Evolutionary conservation across 2,113 vertebrate species (phyloP).

Genomic region (Sclerurus mexicanus): DNA sequence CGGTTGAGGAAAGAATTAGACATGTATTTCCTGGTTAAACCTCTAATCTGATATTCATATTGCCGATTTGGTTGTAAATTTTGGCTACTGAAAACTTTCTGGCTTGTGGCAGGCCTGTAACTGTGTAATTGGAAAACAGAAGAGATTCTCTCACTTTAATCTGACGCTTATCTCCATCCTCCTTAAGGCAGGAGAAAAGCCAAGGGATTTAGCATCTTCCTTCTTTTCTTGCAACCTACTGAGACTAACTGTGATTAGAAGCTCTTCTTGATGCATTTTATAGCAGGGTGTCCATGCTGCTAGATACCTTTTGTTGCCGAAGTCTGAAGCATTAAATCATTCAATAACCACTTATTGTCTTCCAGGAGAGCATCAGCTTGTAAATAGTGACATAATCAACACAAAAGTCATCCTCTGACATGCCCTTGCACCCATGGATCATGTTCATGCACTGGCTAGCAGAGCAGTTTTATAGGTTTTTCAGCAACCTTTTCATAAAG

Average conservation of each 20-base stretch:
- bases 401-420: slow-evolving; percentile 16
- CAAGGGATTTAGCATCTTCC: slow-evolving; percentile 28
- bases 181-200: slow-evolving; percentile 49
- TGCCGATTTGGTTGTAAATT: neutral
- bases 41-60: slow-evolving; percentile 35
- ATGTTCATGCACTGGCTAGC: neutral
- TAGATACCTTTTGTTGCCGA: slow-evolving; percentile 1
- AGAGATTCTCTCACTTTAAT: slow-evolving; percentile 37
- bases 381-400: slow-evolving; percentile 26
- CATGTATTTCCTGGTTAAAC: neutral
- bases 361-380: slow-evolving; percentile 9
- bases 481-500: slow-evolving; percentile 2
- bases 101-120: neutral
- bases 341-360: slow-evolving; percentile 12
- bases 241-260: slow-evolving; percentile 42
- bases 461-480: neutral
- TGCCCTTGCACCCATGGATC: slow-evolving; percentile 15
- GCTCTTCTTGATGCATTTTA: slow-evolving; percentile 34
- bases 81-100: slow-evolving; percentile 47
- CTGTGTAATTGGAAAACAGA: slow-evolving; percentile 50
- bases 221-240: slow-evolving; percentile 30
- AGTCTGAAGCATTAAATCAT: slow-evolving; percentile 19
- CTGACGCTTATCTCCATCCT: slow-evolving; percentile 48
- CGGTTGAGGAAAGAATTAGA: neutral
- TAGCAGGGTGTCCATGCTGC: neutral